Base-by-base conservation (phyloP, 2,888 invertebrate species). In the Mesochorus sp. region DNA sequence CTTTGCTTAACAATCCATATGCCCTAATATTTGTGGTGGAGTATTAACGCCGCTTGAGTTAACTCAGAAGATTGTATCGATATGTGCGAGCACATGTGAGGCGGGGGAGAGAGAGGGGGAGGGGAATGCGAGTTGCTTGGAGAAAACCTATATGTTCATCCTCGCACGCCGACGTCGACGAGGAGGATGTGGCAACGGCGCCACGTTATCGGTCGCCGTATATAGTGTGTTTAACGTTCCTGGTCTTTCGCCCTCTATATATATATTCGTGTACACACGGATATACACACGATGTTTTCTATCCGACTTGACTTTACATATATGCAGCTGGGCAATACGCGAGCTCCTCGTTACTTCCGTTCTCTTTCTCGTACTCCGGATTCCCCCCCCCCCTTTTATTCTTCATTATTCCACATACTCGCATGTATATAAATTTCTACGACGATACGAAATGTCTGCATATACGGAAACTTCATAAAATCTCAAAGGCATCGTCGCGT, bases 141-240 rank as follows among this genome's bases (percentile, higher is more conserved):
- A 75, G 66, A 55, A 74, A 57, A 75, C 55, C 14, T 31, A 44
- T 26, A n/a, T 37, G 57, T 68, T 44, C 31, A 62, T 64, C 34
- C 62, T 19, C 55, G 26, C 66, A 53, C 31, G 53, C 34, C 12
- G 37, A 55, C 17, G 59, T 12, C 59, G 72, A 72, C 64, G 62
- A 72, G 49, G 67, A 67, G 71, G 72, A 79, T 67, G 72, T 80
- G 80, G 81, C 81, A 78, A 79, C 80, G 67, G 76, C 73, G 80
- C 78, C 51, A 21, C 71, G 80, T 77, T 80, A 81, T 80, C 77
- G 78, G 72, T 78, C 70, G 80, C 81, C 81, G 61, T 62, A 51
- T 31, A 44, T 55, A 42, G 66, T 57, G 64, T 53, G 62, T 59
- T 70, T 17, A 75, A 37, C 66, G 71, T 70, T 71, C 24, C 37